These are phyloP conservation scores for Venturia canescens DNA, from an alignment of 1,140 invertebrate species.

Conservation along the genomic window DNA sequence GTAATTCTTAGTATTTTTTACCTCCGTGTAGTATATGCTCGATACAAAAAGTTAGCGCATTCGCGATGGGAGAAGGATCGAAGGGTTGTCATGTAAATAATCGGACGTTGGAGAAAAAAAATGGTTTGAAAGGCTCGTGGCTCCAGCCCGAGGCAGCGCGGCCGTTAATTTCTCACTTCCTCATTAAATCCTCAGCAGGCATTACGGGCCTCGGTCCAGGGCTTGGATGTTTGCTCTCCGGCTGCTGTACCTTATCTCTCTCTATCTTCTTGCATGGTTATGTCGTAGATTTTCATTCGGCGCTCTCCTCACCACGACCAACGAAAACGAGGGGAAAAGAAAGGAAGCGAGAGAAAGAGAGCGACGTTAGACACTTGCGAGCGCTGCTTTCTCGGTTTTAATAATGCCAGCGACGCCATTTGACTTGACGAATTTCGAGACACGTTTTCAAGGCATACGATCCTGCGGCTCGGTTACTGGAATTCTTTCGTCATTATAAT, in stretches of 20 bases:
- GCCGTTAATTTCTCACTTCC: constrained; percentile 75
- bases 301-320: constrained; percentile 20
- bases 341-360: neutral
- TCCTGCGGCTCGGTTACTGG: neutral
- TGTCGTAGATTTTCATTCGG: constrained; percentile 68
- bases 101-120: constrained; percentile 62
- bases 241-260: constrained; percentile 44
- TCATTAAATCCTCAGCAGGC: constrained; percentile 75
- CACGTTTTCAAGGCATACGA: neutral
- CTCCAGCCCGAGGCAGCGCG: constrained; percentile 57
- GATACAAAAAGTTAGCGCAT: neutral
- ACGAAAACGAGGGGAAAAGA: constrained; percentile 21
- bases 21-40: too few species aligned
- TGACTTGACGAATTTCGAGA: constrained; percentile 21
- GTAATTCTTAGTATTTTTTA: too few species aligned
- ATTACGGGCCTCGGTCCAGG: constrained; percentile 59
- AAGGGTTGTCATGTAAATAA: constrained; percentile 29
- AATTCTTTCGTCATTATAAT: constrained; percentile 13
- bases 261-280: constrained; percentile 54
- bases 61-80: neutral
- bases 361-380: constrained; percentile 53
- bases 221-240: constrained; percentile 53
- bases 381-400: constrained; percentile 61
- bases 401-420: constrained; percentile 55
- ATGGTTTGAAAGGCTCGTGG: constrained; percentile 45